Evolutionary conservation across 1,140 invertebrate genomes (phyloP), one percentile per base, ranked within the genome.

Genomic region (Heliconius melpomene): DNA sequence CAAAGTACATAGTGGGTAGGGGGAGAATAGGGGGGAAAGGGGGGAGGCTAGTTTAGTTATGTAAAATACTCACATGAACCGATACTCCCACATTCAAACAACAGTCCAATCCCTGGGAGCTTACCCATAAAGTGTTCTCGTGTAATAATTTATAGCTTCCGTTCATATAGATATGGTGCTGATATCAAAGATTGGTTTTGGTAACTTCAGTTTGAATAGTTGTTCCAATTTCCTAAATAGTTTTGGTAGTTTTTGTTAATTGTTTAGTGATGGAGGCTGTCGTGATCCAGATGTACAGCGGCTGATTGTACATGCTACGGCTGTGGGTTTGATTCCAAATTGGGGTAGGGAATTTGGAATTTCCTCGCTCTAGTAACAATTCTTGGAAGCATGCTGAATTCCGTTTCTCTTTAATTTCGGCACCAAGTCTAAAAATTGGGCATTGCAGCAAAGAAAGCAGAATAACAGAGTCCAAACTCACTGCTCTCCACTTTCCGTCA

Each of bases 101-200:
- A 89, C 85, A 83, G 83, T 85, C 84, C 85, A 83, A 88, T 89
- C 85, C 85, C 84, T 84, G 79, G 46, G 81, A 86, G 86, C 87
- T 87, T 88, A 86, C 87, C 88, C 86, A 85, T 83, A 83, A 87
- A 88, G 87, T 87, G 88, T 89, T 81, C 83, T 84, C 85, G 83
- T 83, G 84, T 86, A 87, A 90, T 89, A 90, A 90, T 90, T 90
- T 90, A 90, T 89, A 86, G 85, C 83, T 80, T 77, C 70, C 70
- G 66, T 38, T 66, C 23, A 26, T 66, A 50, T 70, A 77, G 54
- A 77, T 38, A n/a, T 77, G 46, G 66, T 50, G 54, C 70, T 66
- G 70, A 77, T 77, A 77, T 72, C 70, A 9, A 46, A 38, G 29
- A 66, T 36, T 54, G 20, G 71, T 16, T 72, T 72, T 66, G 60